phyloP scores from a whole-genome alignment of 1,140 invertebrate species.

The Procambarus virginalis region DNA sequence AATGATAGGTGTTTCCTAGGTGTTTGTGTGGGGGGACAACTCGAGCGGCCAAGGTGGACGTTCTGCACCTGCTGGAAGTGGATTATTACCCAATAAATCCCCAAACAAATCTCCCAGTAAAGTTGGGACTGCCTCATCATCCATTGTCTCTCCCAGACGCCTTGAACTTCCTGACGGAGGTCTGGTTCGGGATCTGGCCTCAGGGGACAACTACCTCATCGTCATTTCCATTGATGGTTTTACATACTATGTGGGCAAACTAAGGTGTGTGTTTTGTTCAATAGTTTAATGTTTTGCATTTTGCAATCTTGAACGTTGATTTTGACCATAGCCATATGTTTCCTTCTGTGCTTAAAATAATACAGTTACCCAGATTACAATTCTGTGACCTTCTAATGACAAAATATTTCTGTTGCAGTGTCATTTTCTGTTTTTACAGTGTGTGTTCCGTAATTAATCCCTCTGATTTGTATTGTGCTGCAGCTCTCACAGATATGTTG shows the following conservation, averaged over 20 bases:
- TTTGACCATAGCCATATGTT: no score
- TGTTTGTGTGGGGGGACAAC: constrained; percentile 56
- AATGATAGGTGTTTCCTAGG: constrained; percentile 10
- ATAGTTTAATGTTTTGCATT: no score
- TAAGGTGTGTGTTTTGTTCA: constrained; percentile 15
- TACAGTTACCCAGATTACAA: no score
- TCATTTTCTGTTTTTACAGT: no score
- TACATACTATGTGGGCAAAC: constrained; percentile 70
- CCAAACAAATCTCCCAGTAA: constrained; percentile 43
- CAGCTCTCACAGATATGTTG: no score
- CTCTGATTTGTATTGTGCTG: no score
- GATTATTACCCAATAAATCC: constrained; percentile 18
- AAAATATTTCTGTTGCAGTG: no score
- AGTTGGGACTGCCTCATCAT: neutral
- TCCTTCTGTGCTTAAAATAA: no score
- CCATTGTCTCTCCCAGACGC: constrained; percentile 16
- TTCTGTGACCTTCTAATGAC: no score
- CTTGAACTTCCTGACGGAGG: constrained; percentile 36
- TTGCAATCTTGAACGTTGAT: no score
- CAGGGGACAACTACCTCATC: constrained; percentile 84
- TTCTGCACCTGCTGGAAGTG: neutral
- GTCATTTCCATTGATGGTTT: constrained; percentile 80
- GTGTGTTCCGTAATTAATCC: no score
- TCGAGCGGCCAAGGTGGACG: constrained; percentile 20
- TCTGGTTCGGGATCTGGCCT: constrained; percentile 79